phyloP scores from a whole-genome alignment of 2,113 vertebrate species.

The Hirundichthys speculiger region DNA sequence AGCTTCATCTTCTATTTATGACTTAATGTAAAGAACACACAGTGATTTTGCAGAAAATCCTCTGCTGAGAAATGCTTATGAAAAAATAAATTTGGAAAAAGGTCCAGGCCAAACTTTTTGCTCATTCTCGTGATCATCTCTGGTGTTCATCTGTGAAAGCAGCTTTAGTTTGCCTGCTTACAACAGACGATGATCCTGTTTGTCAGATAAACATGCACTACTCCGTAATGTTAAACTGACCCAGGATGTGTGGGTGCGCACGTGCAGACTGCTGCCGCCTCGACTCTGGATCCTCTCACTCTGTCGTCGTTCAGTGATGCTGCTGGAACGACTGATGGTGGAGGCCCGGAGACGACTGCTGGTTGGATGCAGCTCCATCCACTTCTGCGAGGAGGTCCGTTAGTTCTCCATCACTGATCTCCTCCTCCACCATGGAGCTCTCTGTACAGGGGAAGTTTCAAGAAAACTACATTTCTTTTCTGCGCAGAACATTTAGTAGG shows the following conservation, averaged over 20 bases:
- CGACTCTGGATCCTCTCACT: conserved; percentile 50
- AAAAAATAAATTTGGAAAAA: too few relatives aligned
- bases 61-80: too few relatives aligned
- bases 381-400: conserved; percentile 51
- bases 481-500: too few relatives aligned
- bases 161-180: too few relatives aligned
- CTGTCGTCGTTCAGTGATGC: conserved; percentile 9
- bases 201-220: too few relatives aligned
- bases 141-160: too few relatives aligned
- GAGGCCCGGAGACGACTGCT: conserved; percentile 55
- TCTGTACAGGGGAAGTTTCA: conserved; percentile 15
- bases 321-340: conserved; percentile 5
- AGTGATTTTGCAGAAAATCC: too few relatives aligned
- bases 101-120: too few relatives aligned
- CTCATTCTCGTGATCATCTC: too few relatives aligned
- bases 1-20: too few relatives aligned
- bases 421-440: conserved; percentile 28
- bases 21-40: too few relatives aligned
- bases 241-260: conserved; percentile 11
- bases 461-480: neutral
- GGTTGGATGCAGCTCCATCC: conserved; percentile 12
- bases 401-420: conserved; percentile 64
- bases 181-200: too few relatives aligned
- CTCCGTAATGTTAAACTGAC: conserved; percentile 8
- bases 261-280: neutral